Evolutionary conservation across 2,888 invertebrate species (phyloP), one percentile per base, ranked within the genome.

Genomic region (Drosophila gaucha): DNA sequence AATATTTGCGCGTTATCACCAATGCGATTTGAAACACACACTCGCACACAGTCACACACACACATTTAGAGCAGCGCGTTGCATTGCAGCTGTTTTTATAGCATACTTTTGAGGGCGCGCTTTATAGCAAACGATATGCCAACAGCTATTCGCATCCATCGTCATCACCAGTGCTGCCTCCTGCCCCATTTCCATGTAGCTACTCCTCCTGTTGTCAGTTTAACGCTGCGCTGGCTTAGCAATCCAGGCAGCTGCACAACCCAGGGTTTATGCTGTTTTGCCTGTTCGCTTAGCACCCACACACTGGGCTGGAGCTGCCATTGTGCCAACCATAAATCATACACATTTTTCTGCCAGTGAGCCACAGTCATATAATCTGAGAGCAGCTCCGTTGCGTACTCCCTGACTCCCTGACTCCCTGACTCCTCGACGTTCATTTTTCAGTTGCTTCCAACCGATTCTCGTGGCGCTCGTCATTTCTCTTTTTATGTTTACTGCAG

Each of bases 251-350:
- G 31, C 22, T 31, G 26, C 24, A 35, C 41, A 44, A 36, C 47
- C 60, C 54, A 55, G 35, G 62, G n/a, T 60, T 60, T 65, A 65
- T 60, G 73, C 65, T 57, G 46, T 46, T 59, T 59, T 62, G 46
- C 36, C 31, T 73, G 67, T 31, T 67, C 56, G 68, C 56, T 72
- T 54, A 38, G 60, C 38, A 5, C 35, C 24, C 49, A 24, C 30
- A 30, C 43, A 30, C 54, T 63, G 54, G 55, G 12, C 9, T n/a
- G 16, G 52, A 38, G 46, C 44, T 50, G 60, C 85, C 65, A 71
- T 84, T 76, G 86, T 77, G 67, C 70, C 75, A 86, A 47, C 85
- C 86, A 85, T 85, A 85, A 85, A 85, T 85, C 85, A 85, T 88
- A 84, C 75, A 86, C 80, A 88, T 79, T 85, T 85, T 80, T 78